phyloP scores from a whole-genome alignment of 2,113 vertebrate species.

The Ceratotherium simum region DNA sequence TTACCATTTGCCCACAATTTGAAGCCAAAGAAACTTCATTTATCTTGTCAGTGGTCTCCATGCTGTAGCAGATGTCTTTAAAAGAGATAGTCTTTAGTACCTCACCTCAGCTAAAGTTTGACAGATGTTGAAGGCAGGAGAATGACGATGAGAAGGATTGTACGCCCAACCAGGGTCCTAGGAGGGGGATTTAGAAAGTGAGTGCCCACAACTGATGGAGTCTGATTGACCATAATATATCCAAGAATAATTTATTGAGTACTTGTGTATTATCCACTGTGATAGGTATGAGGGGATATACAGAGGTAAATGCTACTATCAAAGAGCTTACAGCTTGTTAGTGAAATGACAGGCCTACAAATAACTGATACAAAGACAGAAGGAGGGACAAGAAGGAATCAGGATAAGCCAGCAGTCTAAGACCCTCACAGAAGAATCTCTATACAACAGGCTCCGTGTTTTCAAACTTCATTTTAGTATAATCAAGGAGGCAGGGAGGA shows the following conservation, averaged over 20 bases:
- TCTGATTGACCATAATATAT: not conserved
- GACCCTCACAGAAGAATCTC: not conserved
- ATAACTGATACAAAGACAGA: constrained; percentile 16
- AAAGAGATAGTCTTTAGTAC: not conserved
- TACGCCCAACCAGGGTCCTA: not conserved
- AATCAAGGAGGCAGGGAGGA: not conserved
- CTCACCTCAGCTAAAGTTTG: not conserved
- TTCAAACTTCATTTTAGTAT: constrained; percentile 34
- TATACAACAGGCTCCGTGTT: not conserved
- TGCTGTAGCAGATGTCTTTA: not conserved
- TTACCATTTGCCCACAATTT: not conserved
- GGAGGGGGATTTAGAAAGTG: not conserved
- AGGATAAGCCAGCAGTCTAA: not conserved
- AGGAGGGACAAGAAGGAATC: not conserved
- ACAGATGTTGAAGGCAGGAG: not conserved
- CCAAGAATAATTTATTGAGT: not conserved
- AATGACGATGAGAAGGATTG: not conserved
- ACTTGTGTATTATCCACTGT: not conserved
- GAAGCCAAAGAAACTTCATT: not conserved
- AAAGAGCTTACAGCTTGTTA: not conserved
- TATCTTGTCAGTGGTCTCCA: not conserved
- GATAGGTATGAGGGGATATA: not conserved
- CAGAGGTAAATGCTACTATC: not conserved
- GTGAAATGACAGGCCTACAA: not conserved
- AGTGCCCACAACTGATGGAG: not conserved